Evolutionary conservation across 1,140 invertebrate genomes (phyloP), one percentile per base, ranked within the genome.

Genomic region (Panagrolaimus sp.): DNA sequence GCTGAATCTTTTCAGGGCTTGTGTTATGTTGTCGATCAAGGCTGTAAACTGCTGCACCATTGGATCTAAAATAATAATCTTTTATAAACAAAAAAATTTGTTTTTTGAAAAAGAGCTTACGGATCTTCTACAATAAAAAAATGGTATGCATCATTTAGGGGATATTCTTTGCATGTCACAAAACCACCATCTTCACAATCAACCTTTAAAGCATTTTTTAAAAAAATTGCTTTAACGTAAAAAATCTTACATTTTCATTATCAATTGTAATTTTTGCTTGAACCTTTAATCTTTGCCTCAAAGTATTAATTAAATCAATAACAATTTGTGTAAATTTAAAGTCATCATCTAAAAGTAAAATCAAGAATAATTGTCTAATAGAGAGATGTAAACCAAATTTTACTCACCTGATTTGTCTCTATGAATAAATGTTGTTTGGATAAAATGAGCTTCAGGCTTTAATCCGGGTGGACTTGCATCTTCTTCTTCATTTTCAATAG

Each of bases 51-150:
- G 69, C 74, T 25, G 74, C 74, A 14, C 74, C 74, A 5, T 62
- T 38, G n/a, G 51, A 38, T 13, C 74, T 75, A 27, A 45, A 74
- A 38, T 4, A 38, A 38, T 4, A 2, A 38, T 38, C 7, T 38
- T 38, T 38, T 4, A 66, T 42, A 13, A 66, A 65, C 25, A 27
- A 31, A 67, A 14, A 44, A n/a, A 65, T 20, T 45, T 25, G 4
- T 42, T 13, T 9, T 5, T 51, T n/a, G 11, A 27, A n/a, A 16
- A 23, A 25, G 65, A 43, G 31, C 73, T 73, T 69, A 75, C 74
- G 74, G 65, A 53, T 75, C 74, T 48, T 75, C 74, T 14, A 75
- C 64, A 20, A 75, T 63, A 5, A 75, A 51, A 57, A 78, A 75
- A 51, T 75, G 74, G 25, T 72, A 75, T 20, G 75, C 43, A 16